Evolutionary conservation across 2,888 invertebrate species (phyloP), one percentile per base, ranked within the genome.

Genomic region (Agrypnus murinus): DNA sequence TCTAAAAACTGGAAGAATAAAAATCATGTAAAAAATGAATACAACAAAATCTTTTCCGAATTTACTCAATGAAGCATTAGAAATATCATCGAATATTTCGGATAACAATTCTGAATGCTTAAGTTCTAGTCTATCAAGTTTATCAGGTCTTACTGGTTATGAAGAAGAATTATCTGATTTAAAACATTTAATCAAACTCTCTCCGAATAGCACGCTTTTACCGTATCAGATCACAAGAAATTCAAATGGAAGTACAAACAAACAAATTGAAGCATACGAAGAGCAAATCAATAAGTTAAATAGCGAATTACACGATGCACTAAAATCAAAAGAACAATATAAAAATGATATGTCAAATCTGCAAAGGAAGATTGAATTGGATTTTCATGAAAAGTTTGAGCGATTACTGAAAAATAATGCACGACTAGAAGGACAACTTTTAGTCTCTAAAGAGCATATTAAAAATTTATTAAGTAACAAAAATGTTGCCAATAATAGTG

Each of bases 71-170:
- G 25, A 25, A 25, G 25, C 25, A 3, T 12, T 50, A 1, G 50
- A 50, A 50, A 50, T 31, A 1, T 14, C 36, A 17, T 55, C 55
- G 1, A 70, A 70, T 14, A 10, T 45, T 1, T 70, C 70, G 2
- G 72, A 55, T 15, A 38, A 36, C 38, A 31, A 25, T 7, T 40
- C 58, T 6, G 70, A 58, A 12, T 9, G 38, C 15, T 48, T 40
- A 8, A 62, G 65, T 14, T 65, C 71, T 7, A 65, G 60, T 34
- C 14, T 68, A 7, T 73, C 73, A 0, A 69, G 66, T 14, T 32
- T 69, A 14, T 73, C 73, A 2, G 68, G 73, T 8, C 17, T 73
- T 12, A 71, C 71, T 10, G 70, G 70, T 6, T 73, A 67, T 25
- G 73, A 73, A 55, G 71, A 73, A 9, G 73, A 73, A 32, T 34